phyloP scores from a whole-genome alignment of 2,888 invertebrate genomes.

The Yponomeuta evonymella region DNA sequence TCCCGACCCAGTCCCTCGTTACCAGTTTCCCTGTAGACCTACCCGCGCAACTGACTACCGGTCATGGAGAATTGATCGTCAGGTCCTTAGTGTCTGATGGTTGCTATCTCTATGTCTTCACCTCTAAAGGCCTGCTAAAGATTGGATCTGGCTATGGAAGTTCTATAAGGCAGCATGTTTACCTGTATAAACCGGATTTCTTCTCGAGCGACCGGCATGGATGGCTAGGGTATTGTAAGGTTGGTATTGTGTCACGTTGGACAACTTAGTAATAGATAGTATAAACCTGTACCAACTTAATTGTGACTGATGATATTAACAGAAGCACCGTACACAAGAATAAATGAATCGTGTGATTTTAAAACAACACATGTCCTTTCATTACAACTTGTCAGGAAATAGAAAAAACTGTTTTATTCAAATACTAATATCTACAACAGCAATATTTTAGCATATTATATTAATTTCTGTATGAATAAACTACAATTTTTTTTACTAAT shows the following conservation, averaged over 20 bases:
- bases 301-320: too few species aligned
- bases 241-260: conserved; percentile 38
- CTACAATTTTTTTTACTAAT: too few species aligned
- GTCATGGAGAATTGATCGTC: conserved; percentile 55
- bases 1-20: conserved; percentile 85
- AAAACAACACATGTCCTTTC: too few species aligned
- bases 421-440: too few species aligned
- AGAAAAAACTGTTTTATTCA: too few species aligned
- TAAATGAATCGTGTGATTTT: too few species aligned
- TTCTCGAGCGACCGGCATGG: conserved; percentile 87
- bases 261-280: too few species aligned
- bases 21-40: conserved; percentile 79
- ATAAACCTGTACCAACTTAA: too few species aligned
- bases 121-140: conserved; percentile 90
- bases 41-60: conserved; percentile 44
- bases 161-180: conserved; percentile 93
- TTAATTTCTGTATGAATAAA: too few species aligned
- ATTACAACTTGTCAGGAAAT: too few species aligned
- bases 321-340: too few species aligned
- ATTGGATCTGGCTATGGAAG: conserved; percentile 96
- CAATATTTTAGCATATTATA: too few species aligned
- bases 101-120: conserved; percentile 90
- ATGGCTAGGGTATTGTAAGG: conserved; percentile 91
- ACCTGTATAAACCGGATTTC: conserved; percentile 86
- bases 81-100: conserved; percentile 91